A percentile compares a stretch with the other conserved stretches of the same genome.
These are phyloP conservation scores for Eupeodes luniger DNA, from an alignment of 2,888 invertebrate species.

Conservation along the genomic window DNA sequence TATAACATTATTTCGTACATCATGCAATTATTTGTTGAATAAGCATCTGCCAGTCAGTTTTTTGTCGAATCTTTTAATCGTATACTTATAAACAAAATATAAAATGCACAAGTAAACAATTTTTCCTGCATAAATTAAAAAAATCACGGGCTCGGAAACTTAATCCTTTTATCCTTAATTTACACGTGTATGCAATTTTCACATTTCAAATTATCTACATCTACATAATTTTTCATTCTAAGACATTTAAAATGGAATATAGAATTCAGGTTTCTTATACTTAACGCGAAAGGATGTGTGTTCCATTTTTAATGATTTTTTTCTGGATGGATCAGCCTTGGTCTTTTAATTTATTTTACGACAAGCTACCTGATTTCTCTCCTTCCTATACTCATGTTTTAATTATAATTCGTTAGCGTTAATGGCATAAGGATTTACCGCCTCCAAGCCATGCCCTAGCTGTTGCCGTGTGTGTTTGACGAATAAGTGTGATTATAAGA, in stretches of 20 bases:
- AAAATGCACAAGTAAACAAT: conserved; percentile 2
- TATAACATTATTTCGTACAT: conserved; percentile 20
- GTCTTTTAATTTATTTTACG: conserved; percentile 72
- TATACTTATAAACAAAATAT: not conserved
- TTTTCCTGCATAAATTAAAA: not conserved
- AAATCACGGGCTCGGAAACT: not conserved
- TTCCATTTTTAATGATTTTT: conserved; percentile 46
- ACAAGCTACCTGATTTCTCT: conserved; percentile 45
- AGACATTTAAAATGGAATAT: conserved; percentile 39
- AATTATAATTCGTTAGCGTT: conserved; percentile 75
- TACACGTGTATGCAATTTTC: conserved; percentile 69
- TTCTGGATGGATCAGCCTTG: conserved; percentile 43
- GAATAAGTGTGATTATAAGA: conserved; percentile 73
- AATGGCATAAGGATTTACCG: conserved; percentile 72
- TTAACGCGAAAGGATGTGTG: conserved; percentile 22
- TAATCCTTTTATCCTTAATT: conserved; percentile 64
- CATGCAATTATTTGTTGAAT: conserved; percentile 47
- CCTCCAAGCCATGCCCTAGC: conserved; percentile 8
- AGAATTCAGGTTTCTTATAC: not conserved
- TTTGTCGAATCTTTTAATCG: not conserved
- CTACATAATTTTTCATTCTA: conserved; percentile 40
- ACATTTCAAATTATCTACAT: conserved; percentile 62
- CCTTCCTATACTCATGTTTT: conserved; percentile 52
- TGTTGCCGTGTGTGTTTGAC: conserved; percentile 49
- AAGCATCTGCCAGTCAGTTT: conserved; percentile 36